Evolutionary conservation across 2,113 vertebrate genomes (phyloP).

Genomic region (Grammomys surdaster): DNA sequence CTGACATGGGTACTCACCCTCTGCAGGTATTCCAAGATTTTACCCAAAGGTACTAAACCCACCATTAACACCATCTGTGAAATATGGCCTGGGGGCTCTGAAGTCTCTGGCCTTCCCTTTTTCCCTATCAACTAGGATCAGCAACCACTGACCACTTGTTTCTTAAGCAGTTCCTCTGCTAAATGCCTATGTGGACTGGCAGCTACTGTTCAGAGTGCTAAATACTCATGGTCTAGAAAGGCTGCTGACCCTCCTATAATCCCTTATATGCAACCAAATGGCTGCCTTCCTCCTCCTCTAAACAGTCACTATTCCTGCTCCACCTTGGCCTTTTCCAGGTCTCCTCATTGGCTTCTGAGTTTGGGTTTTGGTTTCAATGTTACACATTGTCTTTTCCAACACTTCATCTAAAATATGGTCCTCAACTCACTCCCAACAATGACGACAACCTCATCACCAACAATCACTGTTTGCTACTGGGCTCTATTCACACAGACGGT

Average conservation of each 20-base stretch:
- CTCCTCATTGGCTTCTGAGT: neutral
- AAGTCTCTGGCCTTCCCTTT: neutral
- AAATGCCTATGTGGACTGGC: rapidly evolving
- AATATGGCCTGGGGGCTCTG: rapidly evolving
- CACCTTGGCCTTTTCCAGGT: neutral
- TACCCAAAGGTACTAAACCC: neutral
- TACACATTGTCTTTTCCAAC: neutral
- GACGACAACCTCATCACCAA: rapidly evolving
- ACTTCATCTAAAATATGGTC: neutral
- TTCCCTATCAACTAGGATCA: rapidly evolving
- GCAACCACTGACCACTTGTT: neutral
- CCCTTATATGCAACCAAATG: neutral
- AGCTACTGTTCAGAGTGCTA: neutral
- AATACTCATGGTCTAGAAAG: neutral
- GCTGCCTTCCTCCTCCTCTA: rapidly evolving
- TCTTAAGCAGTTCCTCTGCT: too few species aligned
- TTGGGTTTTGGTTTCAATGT: neutral
- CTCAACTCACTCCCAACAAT: neutral
- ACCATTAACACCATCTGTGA: too few species aligned
- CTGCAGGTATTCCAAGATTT: neutral
- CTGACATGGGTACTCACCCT: neutral
- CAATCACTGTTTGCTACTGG: neutral
- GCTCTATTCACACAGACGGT: neutral
- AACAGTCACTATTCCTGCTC: too few species aligned
- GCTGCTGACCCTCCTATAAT: neutral